Evolutionary conservation across 2,888 invertebrate species (phyloP).

Genomic region (Diarsia brunnea): DNA sequence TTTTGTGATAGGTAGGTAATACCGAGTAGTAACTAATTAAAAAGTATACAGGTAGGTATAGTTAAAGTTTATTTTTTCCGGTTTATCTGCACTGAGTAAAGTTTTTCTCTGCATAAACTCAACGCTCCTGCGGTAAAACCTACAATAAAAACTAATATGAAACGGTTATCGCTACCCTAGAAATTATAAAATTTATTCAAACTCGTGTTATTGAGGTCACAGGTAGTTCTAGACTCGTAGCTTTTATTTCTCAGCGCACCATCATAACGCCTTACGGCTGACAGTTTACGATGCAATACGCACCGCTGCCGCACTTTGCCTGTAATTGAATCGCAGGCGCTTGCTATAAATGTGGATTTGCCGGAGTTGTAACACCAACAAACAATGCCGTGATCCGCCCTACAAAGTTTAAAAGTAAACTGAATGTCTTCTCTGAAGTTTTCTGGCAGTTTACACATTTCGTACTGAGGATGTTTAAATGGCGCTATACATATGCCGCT

Average conservation of each 20-base stretch:
- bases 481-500: not conserved
- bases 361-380: constrained; percentile 72
- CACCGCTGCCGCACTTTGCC: constrained; percentile 85
- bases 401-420: constrained; percentile 70
- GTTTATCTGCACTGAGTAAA: not conserved
- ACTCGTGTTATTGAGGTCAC: constrained; percentile 76
- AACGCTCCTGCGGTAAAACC: not conserved
- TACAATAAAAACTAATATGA: constrained; percentile 48
- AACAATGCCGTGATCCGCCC: constrained; percentile 69
- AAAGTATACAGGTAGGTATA: not conserved
- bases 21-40: not conserved
- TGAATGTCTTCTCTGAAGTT: constrained; percentile 54
- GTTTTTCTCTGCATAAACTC: constrained; percentile 9
- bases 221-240: constrained; percentile 70
- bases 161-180: constrained; percentile 52
- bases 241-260: constrained; percentile 77
- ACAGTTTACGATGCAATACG: constrained; percentile 87
- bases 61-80: not conserved
- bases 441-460: constrained; percentile 45
- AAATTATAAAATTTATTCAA: constrained; percentile 67
- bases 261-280: constrained; percentile 85
- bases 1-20: not conserved
- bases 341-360: constrained; percentile 82
- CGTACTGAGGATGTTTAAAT: constrained; percentile 21
- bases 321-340: constrained; percentile 88